A percentile compares a stretch with the other conserved stretches of the same genome.
Evolutionary conservation across 2,797 vertebrate species (phyloP).

Genomic region (Rhinella marina): DNA sequence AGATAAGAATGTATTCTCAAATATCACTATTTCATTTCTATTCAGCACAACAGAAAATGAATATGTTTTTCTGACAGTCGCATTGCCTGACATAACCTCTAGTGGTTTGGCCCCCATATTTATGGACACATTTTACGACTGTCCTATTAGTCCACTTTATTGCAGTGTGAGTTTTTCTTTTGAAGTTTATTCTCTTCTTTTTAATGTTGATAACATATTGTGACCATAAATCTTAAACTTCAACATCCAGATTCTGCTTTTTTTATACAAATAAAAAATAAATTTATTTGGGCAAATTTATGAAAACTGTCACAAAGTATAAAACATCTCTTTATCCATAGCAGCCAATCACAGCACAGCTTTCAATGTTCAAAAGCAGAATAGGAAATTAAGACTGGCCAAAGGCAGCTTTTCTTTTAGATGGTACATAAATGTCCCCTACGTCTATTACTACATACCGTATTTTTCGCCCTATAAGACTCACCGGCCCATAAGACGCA

Average conservation of each 20-base stretch:
- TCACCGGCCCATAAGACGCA: too few species aligned
- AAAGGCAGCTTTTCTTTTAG: too few species aligned
- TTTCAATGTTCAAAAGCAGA: too few species aligned
- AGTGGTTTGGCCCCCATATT: neutral
- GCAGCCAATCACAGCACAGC: too few species aligned
- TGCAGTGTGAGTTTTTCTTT: neutral
- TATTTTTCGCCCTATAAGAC: too few species aligned
- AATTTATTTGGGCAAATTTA: too few species aligned
- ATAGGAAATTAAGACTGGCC: too few species aligned
- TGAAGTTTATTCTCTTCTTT: neutral
- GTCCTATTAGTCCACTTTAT: conserved; percentile 22
- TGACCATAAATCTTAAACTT: neutral
- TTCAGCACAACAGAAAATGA: neutral
- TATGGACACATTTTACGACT: neutral
- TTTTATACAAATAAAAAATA: neutral
- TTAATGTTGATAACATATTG: neutral
- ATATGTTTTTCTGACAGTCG: neutral
- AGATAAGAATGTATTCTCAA: neutral
- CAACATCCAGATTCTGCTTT: neutral
- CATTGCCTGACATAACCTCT: neutral
- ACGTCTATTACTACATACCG: too few species aligned
- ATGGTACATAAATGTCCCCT: too few species aligned
- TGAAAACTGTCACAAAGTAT: too few species aligned
- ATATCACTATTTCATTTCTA: conserved; percentile 1
- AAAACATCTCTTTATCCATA: too few species aligned